These are phyloP conservation scores for Habropoda laboriosa DNA, from an alignment of 1,140 invertebrate species.

Conservation along the genomic window DNA sequence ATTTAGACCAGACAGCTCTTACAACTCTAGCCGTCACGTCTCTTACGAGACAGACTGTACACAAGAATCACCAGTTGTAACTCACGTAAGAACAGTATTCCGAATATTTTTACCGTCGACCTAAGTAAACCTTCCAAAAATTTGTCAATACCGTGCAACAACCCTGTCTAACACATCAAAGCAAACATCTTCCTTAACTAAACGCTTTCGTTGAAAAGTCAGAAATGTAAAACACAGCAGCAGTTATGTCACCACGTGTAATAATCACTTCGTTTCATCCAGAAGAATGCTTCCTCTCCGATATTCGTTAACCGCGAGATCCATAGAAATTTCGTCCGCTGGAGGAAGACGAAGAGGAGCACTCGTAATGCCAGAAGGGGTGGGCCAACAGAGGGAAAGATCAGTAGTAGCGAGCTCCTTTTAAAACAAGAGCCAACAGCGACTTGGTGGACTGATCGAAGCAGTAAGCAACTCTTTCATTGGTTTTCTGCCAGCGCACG, in stretches of 20 bases:
- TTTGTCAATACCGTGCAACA: too few relatives aligned
- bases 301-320: background rate
- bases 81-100: too few relatives aligned
- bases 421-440: constrained; percentile 7
- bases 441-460: constrained; percentile 16
- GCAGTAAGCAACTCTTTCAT: constrained; percentile 44
- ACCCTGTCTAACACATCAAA: too few relatives aligned
- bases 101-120: too few relatives aligned
- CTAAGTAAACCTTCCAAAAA: too few relatives aligned
- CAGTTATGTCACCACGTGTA: too few relatives aligned
- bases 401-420: background rate
- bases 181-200: background rate
- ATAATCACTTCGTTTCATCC: too few relatives aligned
- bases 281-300: background rate
- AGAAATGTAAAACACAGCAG: background rate
- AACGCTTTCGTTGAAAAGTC: background rate
- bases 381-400: background rate
- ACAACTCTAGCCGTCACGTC: too few relatives aligned
- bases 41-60: too few relatives aligned
- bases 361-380: background rate
- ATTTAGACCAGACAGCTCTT: too few relatives aligned
- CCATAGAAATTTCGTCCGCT: constrained; percentile 1
- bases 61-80: too few relatives aligned
- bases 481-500: constrained; percentile 47
- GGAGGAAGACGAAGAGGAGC: background rate